These are phyloP conservation scores for Chymomyza amoena DNA, from an alignment of 2,888 invertebrate species.

Conservation along the genomic window DNA sequence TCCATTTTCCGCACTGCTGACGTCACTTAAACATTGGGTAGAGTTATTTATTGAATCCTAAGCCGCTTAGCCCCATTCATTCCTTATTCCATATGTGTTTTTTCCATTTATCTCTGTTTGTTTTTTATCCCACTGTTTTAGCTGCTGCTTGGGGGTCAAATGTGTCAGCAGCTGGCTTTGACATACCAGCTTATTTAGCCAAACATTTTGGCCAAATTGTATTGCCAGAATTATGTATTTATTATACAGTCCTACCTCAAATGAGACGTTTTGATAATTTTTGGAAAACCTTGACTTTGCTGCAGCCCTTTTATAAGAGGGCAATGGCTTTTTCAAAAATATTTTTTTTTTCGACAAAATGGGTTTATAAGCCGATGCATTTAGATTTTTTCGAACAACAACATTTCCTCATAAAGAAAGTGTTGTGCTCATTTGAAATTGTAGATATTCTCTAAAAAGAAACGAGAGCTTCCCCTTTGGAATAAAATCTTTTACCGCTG, in stretches of 20 bases:
- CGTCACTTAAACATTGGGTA: not conserved
- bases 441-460: too few relatives aligned
- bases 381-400: too few relatives aligned
- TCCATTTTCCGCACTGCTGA: not conserved
- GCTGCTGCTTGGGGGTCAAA: not conserved
- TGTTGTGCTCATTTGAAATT: too few relatives aligned
- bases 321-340: too few relatives aligned
- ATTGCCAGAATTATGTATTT: not conserved
- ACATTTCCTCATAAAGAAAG: too few relatives aligned
- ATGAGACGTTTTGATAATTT: too few relatives aligned
- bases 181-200: not conserved
- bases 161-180: not conserved
- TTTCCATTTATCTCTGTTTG: not conserved
- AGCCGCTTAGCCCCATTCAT: constrained; percentile 28
- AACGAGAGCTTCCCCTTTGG: too few relatives aligned
- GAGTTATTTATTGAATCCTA: constrained; percentile 16
- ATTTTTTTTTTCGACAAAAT: too few relatives aligned
- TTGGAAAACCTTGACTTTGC: too few relatives aligned
- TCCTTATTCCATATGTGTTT: not conserved
- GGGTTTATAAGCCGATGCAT: too few relatives aligned
- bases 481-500: too few relatives aligned
- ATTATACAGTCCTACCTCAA: not conserved
- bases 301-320: too few relatives aligned
- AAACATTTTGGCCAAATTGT: not conserved
- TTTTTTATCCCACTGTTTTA: not conserved